Conservation (phyloP, 2,888 invertebrate species). For the Xestia c-nigrum region DNA sequence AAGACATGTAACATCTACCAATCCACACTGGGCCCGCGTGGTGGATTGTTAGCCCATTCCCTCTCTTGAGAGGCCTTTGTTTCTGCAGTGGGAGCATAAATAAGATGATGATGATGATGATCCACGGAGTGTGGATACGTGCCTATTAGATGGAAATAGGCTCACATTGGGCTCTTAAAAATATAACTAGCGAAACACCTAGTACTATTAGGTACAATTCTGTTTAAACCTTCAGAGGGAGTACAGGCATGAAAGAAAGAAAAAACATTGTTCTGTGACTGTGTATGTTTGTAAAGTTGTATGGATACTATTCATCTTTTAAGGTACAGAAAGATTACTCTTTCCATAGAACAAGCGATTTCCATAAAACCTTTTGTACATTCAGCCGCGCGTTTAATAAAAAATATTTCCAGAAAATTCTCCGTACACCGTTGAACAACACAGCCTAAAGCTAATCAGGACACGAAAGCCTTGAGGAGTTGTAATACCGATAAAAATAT, state of each 20-base stretch:
- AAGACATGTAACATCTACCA: no score
- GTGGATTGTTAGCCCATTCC: no score
- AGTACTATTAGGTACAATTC: background rate
- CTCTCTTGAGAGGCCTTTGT: no score
- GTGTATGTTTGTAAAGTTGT: no score
- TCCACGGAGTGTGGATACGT: no score
- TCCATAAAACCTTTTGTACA: slow-evolving; percentile 18
- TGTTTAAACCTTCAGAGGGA: background rate
- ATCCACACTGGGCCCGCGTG: no score
- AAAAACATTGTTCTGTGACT: no score
- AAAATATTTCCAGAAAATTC: slow-evolving; percentile 27
- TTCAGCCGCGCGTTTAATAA: slow-evolving; percentile 5
- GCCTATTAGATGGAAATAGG: background rate
- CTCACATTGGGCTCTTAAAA: background rate
- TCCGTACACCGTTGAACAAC: slow-evolving; percentile 26
- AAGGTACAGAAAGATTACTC: background rate
- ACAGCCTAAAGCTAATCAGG: slow-evolving; percentile 52
- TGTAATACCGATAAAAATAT: slow-evolving; percentile 60
- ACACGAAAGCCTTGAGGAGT: slow-evolving; percentile 55
- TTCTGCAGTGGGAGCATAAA: no score
- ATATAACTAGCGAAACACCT: background rate
- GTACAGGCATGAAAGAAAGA: background rate
- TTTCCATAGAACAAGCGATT: background rate
- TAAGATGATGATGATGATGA: background rate
- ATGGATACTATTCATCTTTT: background rate